Evolutionary conservation across 1,140 invertebrate genomes (phyloP).

Genomic region (Teleogryllus occipitalis): DNA sequence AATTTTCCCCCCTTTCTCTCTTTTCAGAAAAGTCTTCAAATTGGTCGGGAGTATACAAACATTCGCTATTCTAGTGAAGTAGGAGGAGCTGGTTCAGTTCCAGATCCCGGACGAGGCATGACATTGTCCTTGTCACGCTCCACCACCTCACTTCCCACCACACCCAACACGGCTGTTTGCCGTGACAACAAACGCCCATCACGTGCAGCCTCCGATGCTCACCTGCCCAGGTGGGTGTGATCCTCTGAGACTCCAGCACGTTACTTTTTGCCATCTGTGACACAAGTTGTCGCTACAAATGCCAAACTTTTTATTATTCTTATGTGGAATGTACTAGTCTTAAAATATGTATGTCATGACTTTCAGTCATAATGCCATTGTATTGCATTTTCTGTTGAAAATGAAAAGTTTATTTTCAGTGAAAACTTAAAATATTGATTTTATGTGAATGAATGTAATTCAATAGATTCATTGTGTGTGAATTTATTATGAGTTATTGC

Average conservation of each 20-base stretch:
- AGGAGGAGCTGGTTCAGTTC: background rate
- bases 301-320: too few species aligned
- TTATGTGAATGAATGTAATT: background rate
- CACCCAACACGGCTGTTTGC: slow-evolving; percentile 23
- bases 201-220: slow-evolving; percentile 24
- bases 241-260: background rate
- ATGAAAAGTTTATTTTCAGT: background rate
- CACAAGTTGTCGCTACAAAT: too few species aligned
- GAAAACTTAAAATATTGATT: background rate
- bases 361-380: too few species aligned
- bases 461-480: too few species aligned
- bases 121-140: slow-evolving; percentile 26
- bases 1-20: slow-evolving; percentile 18
- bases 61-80: slow-evolving; percentile 50
- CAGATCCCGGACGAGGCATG: background rate
- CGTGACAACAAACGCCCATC: slow-evolving; percentile 24
- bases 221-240: slow-evolving; percentile 24
- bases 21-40: slow-evolving; percentile 64
- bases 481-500: too few species aligned
- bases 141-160: slow-evolving; percentile 31
- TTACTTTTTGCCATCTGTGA: too few species aligned
- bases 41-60: slow-evolving; percentile 85
- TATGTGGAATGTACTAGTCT: too few species aligned
- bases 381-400: background rate
- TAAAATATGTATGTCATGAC: too few species aligned